A percentile compares a stretch with the other conserved stretches of the same genome.
phyloP scores from a whole-genome alignment of 2,797 vertebrate genomes.

The Glossophaga mutica region DNA sequence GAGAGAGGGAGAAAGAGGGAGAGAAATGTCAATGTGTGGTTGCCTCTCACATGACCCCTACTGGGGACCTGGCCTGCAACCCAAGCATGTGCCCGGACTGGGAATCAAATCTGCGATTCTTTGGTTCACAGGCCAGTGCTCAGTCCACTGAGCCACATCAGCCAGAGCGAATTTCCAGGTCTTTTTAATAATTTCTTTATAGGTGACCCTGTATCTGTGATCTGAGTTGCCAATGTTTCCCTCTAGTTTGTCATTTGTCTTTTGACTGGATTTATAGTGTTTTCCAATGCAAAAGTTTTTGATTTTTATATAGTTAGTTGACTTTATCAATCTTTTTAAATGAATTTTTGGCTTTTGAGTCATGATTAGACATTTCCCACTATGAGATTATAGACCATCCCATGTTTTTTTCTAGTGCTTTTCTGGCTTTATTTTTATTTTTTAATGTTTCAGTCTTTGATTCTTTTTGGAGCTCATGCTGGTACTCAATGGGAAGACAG shows the following conservation, averaged over 20 bases:
- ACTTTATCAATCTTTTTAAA: slow-evolving; percentile 28
- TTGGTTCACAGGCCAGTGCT: too few relatives aligned
- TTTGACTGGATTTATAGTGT: neutral
- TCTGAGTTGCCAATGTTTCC: neutral
- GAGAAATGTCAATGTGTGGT: too few relatives aligned
- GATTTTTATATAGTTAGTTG: slow-evolving; percentile 17
- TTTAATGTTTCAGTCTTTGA: slow-evolving; percentile 31
- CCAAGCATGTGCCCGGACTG: too few relatives aligned
- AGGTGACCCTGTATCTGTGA: neutral
- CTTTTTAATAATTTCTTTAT: neutral
- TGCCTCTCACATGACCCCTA: too few relatives aligned
- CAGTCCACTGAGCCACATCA: too few relatives aligned
- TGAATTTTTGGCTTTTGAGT: slow-evolving; percentile 1
- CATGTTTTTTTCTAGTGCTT: slow-evolving; percentile 10
- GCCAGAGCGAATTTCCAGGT: neutral
- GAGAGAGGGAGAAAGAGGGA: too few relatives aligned
- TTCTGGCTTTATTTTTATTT: slow-evolving; percentile 22
- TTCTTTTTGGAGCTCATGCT: neutral
- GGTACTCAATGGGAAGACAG: neutral
- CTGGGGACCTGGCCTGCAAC: too few relatives aligned
- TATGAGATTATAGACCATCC: slow-evolving; percentile 33
- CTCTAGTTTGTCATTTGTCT: neutral
- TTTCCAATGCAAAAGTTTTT: neutral
- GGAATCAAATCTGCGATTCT: too few relatives aligned
- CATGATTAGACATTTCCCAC: neutral